phyloP scores from a whole-genome alignment of 2,797 vertebrate genomes.

The Rhinoraja longicauda region DNA sequence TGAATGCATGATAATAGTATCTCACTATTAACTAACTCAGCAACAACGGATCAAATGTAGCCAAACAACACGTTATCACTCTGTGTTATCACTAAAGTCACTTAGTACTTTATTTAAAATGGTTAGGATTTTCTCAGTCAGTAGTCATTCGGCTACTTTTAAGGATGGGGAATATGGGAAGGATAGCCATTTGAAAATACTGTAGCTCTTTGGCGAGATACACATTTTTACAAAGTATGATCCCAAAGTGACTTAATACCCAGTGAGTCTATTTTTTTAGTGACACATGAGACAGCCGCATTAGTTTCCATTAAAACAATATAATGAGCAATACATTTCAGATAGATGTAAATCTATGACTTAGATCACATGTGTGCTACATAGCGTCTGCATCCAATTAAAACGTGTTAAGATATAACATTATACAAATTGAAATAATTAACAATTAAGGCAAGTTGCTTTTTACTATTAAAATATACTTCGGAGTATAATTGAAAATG shows the following conservation, averaged over 20 bases:
- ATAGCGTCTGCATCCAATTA: background rate
- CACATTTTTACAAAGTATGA: background rate
- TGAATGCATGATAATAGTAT: background rate
- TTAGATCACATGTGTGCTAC: background rate
- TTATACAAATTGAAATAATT: background rate
- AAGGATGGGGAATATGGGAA: background rate
- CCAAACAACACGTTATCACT: background rate
- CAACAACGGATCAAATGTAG: background rate
- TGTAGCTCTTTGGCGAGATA: background rate
- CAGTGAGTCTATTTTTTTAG: background rate
- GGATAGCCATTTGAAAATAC: background rate
- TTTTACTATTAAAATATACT: background rate
- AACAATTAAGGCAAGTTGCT: background rate
- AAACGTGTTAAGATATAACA: too few relatives aligned
- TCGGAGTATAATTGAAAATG: background rate
- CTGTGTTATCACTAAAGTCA: too few relatives aligned
- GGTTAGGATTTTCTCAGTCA: background rate
- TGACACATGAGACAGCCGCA: background rate
- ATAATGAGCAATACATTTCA: background rate
- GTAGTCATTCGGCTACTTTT: background rate
- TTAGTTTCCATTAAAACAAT: slow-evolving; percentile 10
- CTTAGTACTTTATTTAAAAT: background rate
- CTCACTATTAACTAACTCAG: background rate
- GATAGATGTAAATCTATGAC: background rate
- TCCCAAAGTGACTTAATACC: background rate